Conservation (phyloP, 2,888 invertebrate species). For the Autographa gamma region DNA sequence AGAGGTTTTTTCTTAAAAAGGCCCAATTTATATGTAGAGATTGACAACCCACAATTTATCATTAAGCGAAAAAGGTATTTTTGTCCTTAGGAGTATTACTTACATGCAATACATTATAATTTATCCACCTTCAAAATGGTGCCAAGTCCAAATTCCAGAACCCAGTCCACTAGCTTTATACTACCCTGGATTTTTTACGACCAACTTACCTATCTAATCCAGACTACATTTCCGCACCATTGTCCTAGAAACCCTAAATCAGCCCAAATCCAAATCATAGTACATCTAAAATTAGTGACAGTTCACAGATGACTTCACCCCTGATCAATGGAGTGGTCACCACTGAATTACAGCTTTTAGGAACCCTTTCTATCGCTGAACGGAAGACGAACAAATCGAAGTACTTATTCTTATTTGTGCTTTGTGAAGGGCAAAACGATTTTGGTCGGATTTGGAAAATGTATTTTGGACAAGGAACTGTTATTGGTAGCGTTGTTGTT, state of each 20-base stretch:
- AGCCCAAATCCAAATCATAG: neutral
- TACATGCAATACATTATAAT: neutral
- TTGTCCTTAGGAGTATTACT: neutral
- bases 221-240: neutral
- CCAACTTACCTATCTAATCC: neutral
- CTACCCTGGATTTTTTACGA: neutral
- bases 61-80: no score
- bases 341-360: constrained; percentile 32
- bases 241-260: neutral
- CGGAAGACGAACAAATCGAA: constrained; percentile 27
- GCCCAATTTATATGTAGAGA: no score
- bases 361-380: constrained; percentile 26
- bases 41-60: no score
- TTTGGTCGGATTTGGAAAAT: constrained; percentile 7
- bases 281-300: constrained; percentile 1
- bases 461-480: neutral
- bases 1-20: neutral
- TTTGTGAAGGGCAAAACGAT: constrained; percentile 15
- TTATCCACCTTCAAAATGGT: neutral
- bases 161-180: neutral
- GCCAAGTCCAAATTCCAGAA: neutral
- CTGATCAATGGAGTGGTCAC: constrained; percentile 47
- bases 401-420: constrained; percentile 20
- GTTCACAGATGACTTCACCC: constrained; percentile 34
- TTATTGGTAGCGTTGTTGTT: neutral